These are phyloP conservation scores for Scolanthus callimorphus DNA, from an alignment of 92 coral and sea anemone genomes.

Conservation along the genomic window DNA sequence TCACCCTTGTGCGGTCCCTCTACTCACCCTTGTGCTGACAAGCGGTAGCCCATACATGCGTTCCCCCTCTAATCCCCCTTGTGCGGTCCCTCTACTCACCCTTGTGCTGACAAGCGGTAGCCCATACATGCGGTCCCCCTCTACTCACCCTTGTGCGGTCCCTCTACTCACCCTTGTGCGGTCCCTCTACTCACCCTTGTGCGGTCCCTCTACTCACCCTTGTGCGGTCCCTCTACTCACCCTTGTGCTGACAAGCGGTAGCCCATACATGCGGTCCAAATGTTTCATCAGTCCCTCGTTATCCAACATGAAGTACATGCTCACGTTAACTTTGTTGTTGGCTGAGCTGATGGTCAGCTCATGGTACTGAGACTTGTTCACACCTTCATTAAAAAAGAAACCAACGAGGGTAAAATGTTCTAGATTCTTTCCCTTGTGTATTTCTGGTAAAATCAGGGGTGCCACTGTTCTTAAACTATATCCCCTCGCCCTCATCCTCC, in stretches of 20 bases:
- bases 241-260: slow-evolving; percentile 37
- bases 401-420: background rate
- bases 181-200: no score
- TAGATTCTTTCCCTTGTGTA: background rate
- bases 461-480: no score
- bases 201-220: no score
- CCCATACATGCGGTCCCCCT: no score
- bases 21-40: slow-evolving; percentile 25
- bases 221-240: background rate
- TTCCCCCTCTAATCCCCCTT: no score
- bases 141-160: no score
- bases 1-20: background rate
- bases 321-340: background rate
- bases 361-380: slow-evolving; percentile 3
- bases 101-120: no score
- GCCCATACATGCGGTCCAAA: slow-evolving; percentile 32
- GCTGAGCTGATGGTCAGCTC: slow-evolving; percentile 4
- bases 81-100: no score
- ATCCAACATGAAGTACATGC: slow-evolving; percentile 33
- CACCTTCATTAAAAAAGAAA: background rate
- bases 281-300: slow-evolving; percentile 34
- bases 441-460: no score
- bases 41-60: slow-evolving; percentile 46
- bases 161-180: no score
- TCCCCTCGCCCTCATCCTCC: no score